A percentile compares a stretch with the other conserved stretches of the same genome.
Conservation (phyloP, 2,797 vertebrate genomes). For the Gephyroberyx darwinii region DNA sequence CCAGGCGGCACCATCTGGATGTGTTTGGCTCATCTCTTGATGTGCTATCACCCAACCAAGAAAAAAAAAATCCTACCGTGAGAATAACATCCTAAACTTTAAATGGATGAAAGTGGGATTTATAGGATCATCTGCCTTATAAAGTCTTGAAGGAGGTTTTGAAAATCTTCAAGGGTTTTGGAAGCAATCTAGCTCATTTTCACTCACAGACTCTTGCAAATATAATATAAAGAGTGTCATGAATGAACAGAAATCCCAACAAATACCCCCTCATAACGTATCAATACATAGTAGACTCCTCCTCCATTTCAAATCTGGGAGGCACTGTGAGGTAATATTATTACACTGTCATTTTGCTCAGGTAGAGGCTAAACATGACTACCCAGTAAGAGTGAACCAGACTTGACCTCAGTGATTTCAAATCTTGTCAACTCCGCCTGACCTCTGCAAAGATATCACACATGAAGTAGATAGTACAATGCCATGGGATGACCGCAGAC, state of each 20-base stretch:
- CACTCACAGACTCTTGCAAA: not conserved
- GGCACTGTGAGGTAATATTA: too few species aligned
- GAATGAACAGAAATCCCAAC: not conserved
- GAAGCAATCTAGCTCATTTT: not conserved
- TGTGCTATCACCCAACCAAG: slow-evolving; percentile 16
- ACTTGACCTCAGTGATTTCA: too few species aligned
- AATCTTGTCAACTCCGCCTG: too few species aligned
- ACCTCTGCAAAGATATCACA: not conserved
- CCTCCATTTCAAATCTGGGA: too few species aligned
- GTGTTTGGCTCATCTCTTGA: slow-evolving; percentile 45
- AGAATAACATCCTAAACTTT: slow-evolving; percentile 20
- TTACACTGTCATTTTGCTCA: too few species aligned
- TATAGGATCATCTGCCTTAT: not conserved
- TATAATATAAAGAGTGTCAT: not conserved
- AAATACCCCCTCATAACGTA: not conserved
- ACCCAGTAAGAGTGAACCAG: too few species aligned
- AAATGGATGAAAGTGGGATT: not conserved
- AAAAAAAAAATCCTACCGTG: slow-evolving; percentile 10
- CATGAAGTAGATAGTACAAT: not conserved
- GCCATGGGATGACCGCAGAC: not conserved
- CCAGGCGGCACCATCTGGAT: slow-evolving; percentile 60
- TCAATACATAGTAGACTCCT: slow-evolving; percentile 9
- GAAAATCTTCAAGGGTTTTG: too few species aligned
- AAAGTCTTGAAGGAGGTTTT: not conserved
- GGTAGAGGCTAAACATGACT: too few species aligned